These are phyloP conservation scores for Okamejei kenojei DNA, from an alignment of 2,797 vertebrate species.

Conservation along the genomic window DNA sequence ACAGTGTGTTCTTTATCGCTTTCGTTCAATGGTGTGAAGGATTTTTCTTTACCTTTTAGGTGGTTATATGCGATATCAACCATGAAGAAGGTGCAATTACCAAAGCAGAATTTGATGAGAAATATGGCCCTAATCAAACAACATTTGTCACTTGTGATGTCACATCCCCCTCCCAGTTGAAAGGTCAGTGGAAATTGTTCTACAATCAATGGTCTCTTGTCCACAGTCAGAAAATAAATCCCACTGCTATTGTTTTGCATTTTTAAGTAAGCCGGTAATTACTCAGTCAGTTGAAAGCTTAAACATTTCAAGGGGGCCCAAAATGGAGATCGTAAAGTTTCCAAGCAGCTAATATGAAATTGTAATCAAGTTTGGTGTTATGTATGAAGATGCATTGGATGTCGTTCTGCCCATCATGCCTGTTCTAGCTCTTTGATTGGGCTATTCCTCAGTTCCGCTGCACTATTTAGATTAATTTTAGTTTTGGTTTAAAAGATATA, in stretches of 20 bases:
- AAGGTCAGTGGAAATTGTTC: constrained; percentile 27
- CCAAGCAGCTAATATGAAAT: neutral
- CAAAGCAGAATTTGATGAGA: constrained; percentile 21
- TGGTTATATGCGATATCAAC: constrained; percentile 24
- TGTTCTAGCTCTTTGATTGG: neutral
- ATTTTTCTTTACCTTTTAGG: constrained; percentile 14
- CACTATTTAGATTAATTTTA: neutral
- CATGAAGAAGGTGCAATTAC: neutral
- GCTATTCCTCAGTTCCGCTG: neutral
- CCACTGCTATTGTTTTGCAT: neutral
- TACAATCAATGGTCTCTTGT: neutral
- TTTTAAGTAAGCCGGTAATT: neutral
- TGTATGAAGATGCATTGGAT: neutral
- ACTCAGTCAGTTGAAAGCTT: neutral
- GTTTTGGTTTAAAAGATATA: no score
- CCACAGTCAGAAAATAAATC: neutral
- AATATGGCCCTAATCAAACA: neutral
- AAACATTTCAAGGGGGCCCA: neutral
- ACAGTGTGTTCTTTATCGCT: neutral
- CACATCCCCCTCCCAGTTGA: constrained; percentile 8
- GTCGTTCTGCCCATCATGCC: neutral
- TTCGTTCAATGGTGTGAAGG: neutral
- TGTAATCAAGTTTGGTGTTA: neutral
- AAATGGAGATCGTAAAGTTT: neutral
- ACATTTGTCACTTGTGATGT: constrained; percentile 7